Evolutionary conservation across 1,140 invertebrate species (phyloP).

Genomic region (Drusus annulatus): DNA sequence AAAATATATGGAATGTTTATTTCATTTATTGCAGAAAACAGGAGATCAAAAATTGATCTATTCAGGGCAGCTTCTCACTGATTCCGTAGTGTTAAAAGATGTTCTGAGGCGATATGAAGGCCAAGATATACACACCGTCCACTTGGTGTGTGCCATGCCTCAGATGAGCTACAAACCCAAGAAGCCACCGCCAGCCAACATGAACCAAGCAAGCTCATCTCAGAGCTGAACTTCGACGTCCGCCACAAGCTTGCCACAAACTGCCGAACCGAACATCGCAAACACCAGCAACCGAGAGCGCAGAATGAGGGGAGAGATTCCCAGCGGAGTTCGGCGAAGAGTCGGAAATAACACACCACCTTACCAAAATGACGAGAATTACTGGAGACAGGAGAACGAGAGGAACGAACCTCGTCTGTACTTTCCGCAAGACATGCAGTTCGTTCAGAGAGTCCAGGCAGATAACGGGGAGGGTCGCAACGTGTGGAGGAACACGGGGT

Average conservation of each 20-base stretch:
- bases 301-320: background rate
- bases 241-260: too few species aligned
- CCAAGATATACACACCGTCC: conserved; percentile 83
- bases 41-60: conserved; percentile 92
- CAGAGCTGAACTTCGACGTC: too few species aligned
- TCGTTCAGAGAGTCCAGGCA: conserved; percentile 26
- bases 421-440: conserved; percentile 38
- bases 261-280: too few species aligned
- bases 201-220: background rate
- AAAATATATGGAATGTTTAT: conserved; percentile 40
- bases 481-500: conserved; percentile 24
- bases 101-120: conserved; percentile 83
- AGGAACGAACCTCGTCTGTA: conserved; percentile 25
- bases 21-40: conserved; percentile 75
- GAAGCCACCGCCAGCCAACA: background rate
- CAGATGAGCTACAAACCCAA: background rate
- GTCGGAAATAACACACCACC: background rate
- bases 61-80: conserved; percentile 88
- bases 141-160: conserved; percentile 81
- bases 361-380: background rate
- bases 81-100: conserved; percentile 84
- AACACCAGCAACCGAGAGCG: too few species aligned
- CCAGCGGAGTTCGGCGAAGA: background rate
- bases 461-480: conserved; percentile 9
- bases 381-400: conserved; percentile 26